Base-by-base conservation (phyloP, 2,113 vertebrate genomes). In the Clarias gariepinus region DNA sequence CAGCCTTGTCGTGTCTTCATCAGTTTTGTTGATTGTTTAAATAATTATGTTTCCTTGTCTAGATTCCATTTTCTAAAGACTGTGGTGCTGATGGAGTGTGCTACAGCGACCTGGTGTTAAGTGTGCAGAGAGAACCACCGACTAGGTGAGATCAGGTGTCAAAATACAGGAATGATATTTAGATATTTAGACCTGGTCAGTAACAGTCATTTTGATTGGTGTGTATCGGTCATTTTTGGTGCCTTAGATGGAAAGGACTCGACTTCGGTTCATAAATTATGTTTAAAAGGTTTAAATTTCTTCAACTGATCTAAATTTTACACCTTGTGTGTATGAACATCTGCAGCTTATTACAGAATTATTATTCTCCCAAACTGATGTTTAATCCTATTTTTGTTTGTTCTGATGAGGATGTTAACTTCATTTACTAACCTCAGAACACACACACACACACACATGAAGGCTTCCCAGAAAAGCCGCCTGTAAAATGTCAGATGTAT, bases 41-140 rank as follows among this genome's bases (percentile, higher is more conserved):
- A 47, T 8, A 47, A 4, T 30, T 23, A 63, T 60, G 57, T 23
- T n/a, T 47, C 58, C 8, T 53, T 55, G 18, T 18, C 18, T 57
- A 97, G 96, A 94, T 97, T 88, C 96, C 96, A 53, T 97, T 97
- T 91, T 86, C 95, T 63, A 97, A 96, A 90, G 96, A 97, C 25
- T 97, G 97, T 82, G 96, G 96, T 77, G 92, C 94, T 33, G 96
- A 97, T 89, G 95, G 95, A 30, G 63, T 95, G 57, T 97, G 96
- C 89, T 86, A 92, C 71, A 94, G 94, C 73, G 96, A 97, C 86
- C 93, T 97, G 85, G 91, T 92, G 81, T 90, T 97, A 64, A 90
- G 87, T 2, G 94, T 96, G 87, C 91, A 93, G 28, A 92, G 25
- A 91, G 73, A 85, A 7, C 55, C 89, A 88, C 81, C 81, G 83